Evolutionary conservation across 2,888 invertebrate genomes (phyloP).

Genomic region (Diarsia brunnea): DNA sequence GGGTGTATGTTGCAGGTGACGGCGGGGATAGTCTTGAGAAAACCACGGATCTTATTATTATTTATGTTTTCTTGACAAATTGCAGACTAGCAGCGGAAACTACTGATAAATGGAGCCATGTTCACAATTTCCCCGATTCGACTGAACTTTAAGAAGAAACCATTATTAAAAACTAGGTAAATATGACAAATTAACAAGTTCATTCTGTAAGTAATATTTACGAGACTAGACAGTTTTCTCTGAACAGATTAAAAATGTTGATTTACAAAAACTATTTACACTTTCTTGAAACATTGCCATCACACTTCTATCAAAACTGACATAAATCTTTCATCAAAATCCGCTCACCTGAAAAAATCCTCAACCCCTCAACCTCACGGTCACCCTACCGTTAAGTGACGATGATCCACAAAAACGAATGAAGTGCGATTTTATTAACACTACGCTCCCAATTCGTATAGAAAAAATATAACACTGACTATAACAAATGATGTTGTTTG

Average conservation of each 20-base stretch:
- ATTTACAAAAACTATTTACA: neutral
- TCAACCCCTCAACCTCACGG: constrained; percentile 51
- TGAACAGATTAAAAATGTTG: neutral
- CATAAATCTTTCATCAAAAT: neutral
- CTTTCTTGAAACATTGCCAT: neutral
- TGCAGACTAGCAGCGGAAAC: neutral
- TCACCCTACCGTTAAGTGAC: constrained; percentile 87
- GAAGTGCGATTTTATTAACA: constrained; percentile 90
- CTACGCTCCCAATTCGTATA: constrained; percentile 84
- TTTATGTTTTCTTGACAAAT: neutral
- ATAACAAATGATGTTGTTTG: constrained; percentile 91
- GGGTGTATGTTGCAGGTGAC: neutral
- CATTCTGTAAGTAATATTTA: neutral
- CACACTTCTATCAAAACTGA: neutral
- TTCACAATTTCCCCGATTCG: neutral
- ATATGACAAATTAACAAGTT: neutral
- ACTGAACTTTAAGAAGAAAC: neutral
- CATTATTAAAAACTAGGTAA: neutral
- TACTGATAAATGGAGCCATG: neutral
- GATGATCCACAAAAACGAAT: constrained; percentile 90
- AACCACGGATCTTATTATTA: neutral
- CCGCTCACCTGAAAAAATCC: constrained; percentile 11
- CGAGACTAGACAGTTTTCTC: neutral
- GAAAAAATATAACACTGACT: constrained; percentile 87
- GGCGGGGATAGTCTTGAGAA: constrained; percentile 19